A percentile compares a stretch with the other conserved stretches of the same genome.
phyloP scores from a whole-genome alignment of 2,797 vertebrate species.

The Triplophysa yarkandensis region DNA sequence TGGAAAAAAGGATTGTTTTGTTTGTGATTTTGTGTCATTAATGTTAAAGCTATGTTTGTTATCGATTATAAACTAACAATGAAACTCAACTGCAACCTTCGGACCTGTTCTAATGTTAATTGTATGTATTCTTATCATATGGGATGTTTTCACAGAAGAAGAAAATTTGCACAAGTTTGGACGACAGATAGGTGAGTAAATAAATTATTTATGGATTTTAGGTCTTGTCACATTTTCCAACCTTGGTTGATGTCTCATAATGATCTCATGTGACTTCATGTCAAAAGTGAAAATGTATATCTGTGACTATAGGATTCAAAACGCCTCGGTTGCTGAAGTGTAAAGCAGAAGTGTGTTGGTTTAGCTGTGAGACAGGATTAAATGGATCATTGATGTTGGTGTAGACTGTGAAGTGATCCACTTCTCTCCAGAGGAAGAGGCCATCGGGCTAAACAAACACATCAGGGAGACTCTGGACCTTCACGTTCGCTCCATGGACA shows the following conservation, averaged over 20 bases:
- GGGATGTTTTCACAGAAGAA: neutral
- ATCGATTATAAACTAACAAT: too few species aligned
- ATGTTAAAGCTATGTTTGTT: too few species aligned
- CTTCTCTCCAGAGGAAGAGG: slow-evolving; percentile 78
- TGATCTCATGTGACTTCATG: neutral
- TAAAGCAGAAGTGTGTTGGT: slow-evolving; percentile 70
- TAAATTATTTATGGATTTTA: neutral
- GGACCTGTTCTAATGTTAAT: too few species aligned
- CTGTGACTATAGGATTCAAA: slow-evolving; percentile 10
- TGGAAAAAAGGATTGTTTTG: too few species aligned
- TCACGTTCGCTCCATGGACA: slow-evolving; percentile 42
- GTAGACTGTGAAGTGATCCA: slow-evolving; percentile 83
- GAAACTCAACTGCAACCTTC: too few species aligned
- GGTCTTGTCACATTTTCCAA: neutral
- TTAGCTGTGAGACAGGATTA: slow-evolving; percentile 85
- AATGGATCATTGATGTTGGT: slow-evolving; percentile 92
- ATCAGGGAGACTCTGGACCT: slow-evolving; percentile 62
- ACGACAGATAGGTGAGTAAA: neutral
- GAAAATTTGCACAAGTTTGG: neutral
- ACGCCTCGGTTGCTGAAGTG: slow-evolving; percentile 63
- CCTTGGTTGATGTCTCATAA: neutral
- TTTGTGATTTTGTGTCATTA: too few species aligned
- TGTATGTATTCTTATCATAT: neutral
- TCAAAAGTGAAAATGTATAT: neutral
- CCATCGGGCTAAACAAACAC: slow-evolving; percentile 90